A percentile compares a stretch with the other conserved stretches of the same genome.
These are phyloP conservation scores for Erithacus rubecula DNA, from an alignment of 2,797 vertebrate species.

Conservation along the genomic window DNA sequence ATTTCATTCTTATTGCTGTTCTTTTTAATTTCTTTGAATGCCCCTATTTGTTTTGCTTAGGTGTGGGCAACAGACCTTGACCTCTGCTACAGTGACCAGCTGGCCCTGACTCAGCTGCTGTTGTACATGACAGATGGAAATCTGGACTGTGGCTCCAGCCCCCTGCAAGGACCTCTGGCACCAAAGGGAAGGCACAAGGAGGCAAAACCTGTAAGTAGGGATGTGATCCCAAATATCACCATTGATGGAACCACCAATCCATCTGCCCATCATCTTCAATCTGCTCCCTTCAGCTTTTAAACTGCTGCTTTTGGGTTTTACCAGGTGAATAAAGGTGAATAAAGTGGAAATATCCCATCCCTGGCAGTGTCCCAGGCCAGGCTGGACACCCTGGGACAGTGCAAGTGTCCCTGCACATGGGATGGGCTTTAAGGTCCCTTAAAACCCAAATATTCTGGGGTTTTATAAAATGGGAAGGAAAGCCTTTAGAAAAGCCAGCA, in stretches of 20 bases:
- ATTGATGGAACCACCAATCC: too few relatives aligned
- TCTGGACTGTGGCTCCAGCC: conserved; percentile 75
- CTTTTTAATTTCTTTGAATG: not conserved
- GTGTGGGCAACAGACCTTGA: conserved; percentile 90
- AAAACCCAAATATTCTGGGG: not conserved
- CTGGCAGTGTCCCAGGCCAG: not conserved
- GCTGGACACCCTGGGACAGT: not conserved
- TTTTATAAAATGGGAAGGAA: not conserved
- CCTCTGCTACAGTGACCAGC: conserved; percentile 88
- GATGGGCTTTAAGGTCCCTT: not conserved
- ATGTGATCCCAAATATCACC: not conserved
- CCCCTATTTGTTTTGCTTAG: conserved; percentile 66
- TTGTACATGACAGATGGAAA: conserved; percentile 84
- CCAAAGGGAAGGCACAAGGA: not conserved
- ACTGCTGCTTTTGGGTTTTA: not conserved
- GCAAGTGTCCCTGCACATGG: not conserved
- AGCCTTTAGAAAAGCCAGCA: not conserved
- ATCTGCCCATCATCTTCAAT: too few relatives aligned
- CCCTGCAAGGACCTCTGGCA: conserved; percentile 73
- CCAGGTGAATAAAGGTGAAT: not conserved
- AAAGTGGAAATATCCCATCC: not conserved
- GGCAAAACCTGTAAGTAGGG: conserved; percentile 6
- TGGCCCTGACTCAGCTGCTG: conserved; percentile 88
- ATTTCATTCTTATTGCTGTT: not conserved
- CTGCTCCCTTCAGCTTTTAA: not conserved